phyloP scores from a whole-genome alignment of 2,797 vertebrate species.

The Chanos chanos region DNA sequence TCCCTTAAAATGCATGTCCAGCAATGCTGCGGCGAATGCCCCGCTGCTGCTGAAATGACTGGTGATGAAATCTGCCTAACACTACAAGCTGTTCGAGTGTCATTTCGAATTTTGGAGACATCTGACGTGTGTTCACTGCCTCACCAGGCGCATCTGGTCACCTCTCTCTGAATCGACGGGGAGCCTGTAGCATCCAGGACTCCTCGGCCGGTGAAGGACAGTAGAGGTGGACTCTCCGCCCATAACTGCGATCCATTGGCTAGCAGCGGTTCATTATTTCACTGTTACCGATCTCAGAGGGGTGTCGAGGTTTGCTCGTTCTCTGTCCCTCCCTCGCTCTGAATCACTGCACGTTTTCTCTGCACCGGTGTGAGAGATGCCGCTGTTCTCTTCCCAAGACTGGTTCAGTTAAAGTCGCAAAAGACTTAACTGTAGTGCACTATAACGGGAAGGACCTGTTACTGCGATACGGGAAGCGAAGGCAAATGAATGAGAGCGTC shows the following conservation, averaged over 20 bases:
- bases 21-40: background rate
- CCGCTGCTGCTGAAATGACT: background rate
- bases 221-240: slow-evolving; percentile 16
- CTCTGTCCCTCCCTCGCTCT: slow-evolving; percentile 9
- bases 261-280: slow-evolving; percentile 40
- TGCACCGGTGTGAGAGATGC: slow-evolving; percentile 49
- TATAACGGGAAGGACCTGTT: slow-evolving; percentile 38
- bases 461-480: slow-evolving; percentile 23
- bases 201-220: slow-evolving; percentile 15
- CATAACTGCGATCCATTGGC: slow-evolving; percentile 37
- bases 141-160: slow-evolving; percentile 17
- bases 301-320: slow-evolving; percentile 36
- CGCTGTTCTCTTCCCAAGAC: slow-evolving; percentile 30
- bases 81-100: slow-evolving; percentile 34
- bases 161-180: slow-evolving; percentile 7
- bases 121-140: slow-evolving; percentile 18
- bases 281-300: slow-evolving; percentile 46
- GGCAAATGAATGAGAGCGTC: slow-evolving; percentile 58
- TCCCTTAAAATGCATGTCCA: background rate
- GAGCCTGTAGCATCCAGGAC: background rate
- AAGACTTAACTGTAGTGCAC: background rate
- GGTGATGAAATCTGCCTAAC: slow-evolving; percentile 4
- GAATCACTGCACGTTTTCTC: too few relatives aligned
- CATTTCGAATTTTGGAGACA: slow-evolving; percentile 16
- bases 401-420: slow-evolving; percentile 22